A percentile compares a stretch with the other conserved stretches of the same genome.
Evolutionary conservation across 2,888 invertebrate species (phyloP).

Genomic region (Phlogophora meticulosa): DNA sequence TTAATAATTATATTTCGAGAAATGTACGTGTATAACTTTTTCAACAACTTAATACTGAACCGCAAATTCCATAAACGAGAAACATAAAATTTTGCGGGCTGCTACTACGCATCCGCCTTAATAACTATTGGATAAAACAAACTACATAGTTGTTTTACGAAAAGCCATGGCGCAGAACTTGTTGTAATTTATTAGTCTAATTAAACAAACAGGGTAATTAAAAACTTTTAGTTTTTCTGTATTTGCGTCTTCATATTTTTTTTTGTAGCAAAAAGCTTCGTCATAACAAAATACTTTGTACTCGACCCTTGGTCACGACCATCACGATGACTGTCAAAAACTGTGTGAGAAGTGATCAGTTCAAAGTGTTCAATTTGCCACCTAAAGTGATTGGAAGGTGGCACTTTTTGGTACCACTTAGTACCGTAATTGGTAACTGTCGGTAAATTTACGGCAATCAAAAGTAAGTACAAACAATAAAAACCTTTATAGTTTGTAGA

Average conservation of each 20-base stretch:
- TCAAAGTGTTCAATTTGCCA: conserved; percentile 53
- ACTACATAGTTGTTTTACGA: too few species aligned
- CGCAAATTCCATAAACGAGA: too few species aligned
- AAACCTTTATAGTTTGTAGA: conserved; percentile 22
- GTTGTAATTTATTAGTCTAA: not conserved
- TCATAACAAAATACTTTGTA: conserved; percentile 5
- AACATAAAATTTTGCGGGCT: too few species aligned
- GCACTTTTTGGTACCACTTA: conserved; percentile 57
- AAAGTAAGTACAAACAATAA: conserved; percentile 38
- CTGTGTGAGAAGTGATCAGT: conserved; percentile 47
- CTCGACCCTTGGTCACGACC: conserved; percentile 29
- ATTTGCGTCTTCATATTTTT: not conserved
- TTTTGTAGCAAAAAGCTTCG: not conserved
- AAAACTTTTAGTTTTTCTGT: not conserved
- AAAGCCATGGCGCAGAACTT: conserved; percentile 5
- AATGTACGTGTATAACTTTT: too few species aligned
- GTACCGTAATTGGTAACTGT: conserved; percentile 54
- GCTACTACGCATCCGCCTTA: too few species aligned
- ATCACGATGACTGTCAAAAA: conserved; percentile 41
- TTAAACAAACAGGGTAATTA: conserved; percentile 14
- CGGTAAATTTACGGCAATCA: conserved; percentile 45
- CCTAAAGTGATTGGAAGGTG: conserved; percentile 52
- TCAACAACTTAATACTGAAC: too few species aligned
- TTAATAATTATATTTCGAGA: too few species aligned
- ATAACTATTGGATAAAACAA: not conserved